Base-by-base conservation (phyloP, 2,888 invertebrate species). In the Lasius platythorax region DNA sequence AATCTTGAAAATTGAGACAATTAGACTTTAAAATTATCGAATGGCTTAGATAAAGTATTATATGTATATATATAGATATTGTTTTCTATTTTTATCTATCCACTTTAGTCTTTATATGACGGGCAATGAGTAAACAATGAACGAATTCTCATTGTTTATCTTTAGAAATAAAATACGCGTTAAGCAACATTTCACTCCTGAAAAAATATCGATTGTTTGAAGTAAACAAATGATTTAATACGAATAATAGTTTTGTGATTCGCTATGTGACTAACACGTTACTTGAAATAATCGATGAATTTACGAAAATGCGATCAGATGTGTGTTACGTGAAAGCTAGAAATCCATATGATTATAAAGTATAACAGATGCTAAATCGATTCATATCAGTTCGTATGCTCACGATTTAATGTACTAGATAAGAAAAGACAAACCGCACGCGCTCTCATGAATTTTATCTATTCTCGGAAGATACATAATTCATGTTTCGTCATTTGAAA, bases 391-490 rank as follows among this genome's bases (percentile, higher is more conserved):
- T 56, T 67, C 28, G 9, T 33, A 12, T 9, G 28, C 15, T 28
- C 28, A 18, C 40, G 66, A 53, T 66, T 37, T 50, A 67, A 78
- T 11, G 9, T 53, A 30, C 15, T n/a, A 2, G 40, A 56, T 56
- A 67, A 67, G 53, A 37, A 37, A 30, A 15, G 0, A 8, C 3
- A 3, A 2, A 53, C 3, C 12, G 8, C 12, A 8, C n/a, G 9
- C 5, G 37, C 1, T 2, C n/a, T 66, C 61, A 67, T 78, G 56
- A 78, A 78, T 78, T 53, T 66, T 78, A 78, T 78, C 37, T 78
- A 67, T 56, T 40, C 18, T 56, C 15, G 18, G n/a, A 40, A 28
- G 37, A 66, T 76, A 40, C 37, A 66, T 76, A 76, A 76, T 76
- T 76, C 46, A 75, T 46, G 46, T 12, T 12, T 43, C n/a, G n/a